These are phyloP conservation scores for Zoanthus gigantus DNA, from an alignment of 92 coral and sea anemone species.

Conservation along the genomic window DNA sequence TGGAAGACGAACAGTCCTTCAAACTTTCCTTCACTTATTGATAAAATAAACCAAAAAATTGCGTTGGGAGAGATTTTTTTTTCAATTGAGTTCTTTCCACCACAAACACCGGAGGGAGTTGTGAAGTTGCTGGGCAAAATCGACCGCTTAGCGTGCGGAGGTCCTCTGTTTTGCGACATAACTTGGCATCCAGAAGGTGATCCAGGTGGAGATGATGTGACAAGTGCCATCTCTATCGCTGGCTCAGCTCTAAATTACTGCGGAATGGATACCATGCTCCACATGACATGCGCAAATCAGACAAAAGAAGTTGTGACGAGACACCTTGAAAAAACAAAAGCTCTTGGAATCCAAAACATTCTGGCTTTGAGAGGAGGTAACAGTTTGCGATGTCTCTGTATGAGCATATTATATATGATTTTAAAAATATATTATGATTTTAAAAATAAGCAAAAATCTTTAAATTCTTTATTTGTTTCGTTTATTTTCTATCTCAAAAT, in stretches of 20 bases:
- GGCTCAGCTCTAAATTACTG: slow-evolving; percentile 94
- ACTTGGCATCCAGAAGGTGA: slow-evolving; percentile 99
- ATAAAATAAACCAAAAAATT: slow-evolving; percentile 84
- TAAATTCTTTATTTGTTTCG: too few relatives aligned
- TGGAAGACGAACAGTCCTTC: slow-evolving; percentile 75
- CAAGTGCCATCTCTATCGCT: slow-evolving; percentile 95
- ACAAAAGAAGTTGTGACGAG: slow-evolving; percentile 84
- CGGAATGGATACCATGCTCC: slow-evolving; percentile 97
- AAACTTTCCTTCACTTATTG: slow-evolving; percentile 87
- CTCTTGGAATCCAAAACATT: slow-evolving; percentile 87
- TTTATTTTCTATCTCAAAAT: too few relatives aligned
- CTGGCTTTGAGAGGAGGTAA: slow-evolving; percentile 98
- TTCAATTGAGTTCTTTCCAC: slow-evolving; percentile 97
- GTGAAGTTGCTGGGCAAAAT: slow-evolving; percentile 92
- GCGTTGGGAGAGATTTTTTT: slow-evolving; percentile 82
- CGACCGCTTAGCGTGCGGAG: slow-evolving; percentile 83
- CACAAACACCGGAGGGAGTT: slow-evolving; percentile 95
- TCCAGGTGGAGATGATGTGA: slow-evolving; percentile 95
- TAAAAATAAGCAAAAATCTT: too few relatives aligned
- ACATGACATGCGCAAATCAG: slow-evolving; percentile 92
- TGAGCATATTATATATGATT: too few relatives aligned
- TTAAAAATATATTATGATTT: too few relatives aligned
- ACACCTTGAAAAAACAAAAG: slow-evolving; percentile 88
- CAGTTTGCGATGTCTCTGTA: too few relatives aligned
- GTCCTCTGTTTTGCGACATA: slow-evolving; percentile 94